phyloP scores from a whole-genome alignment of 2,888 invertebrate species.

The Drosophila aldrichi region DNA sequence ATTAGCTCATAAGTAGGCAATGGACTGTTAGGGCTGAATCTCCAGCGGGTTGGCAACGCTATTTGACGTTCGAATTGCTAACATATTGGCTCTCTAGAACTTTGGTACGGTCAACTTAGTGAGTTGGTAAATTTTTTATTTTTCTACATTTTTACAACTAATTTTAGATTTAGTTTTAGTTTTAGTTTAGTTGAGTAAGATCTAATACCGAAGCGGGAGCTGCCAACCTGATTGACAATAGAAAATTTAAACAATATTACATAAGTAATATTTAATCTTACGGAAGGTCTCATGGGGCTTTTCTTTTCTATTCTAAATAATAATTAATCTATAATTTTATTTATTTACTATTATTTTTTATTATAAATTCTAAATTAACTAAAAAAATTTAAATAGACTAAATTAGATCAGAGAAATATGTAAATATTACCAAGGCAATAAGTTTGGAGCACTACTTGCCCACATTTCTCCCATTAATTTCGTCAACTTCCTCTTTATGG shows the following conservation, averaged over 20 bases:
- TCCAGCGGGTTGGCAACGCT: slow-evolving; percentile 30
- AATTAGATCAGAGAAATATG: too few relatives aligned
- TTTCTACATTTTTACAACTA: neutral
- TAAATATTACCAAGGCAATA: too few relatives aligned
- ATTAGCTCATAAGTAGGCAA: slow-evolving; percentile 72
- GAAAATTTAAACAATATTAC: too few relatives aligned
- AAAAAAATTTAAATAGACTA: too few relatives aligned
- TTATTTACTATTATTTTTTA: too few relatives aligned
- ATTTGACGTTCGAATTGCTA: neutral
- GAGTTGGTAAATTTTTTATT: neutral
- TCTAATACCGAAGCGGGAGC: too few relatives aligned
- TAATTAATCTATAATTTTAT: too few relatives aligned
- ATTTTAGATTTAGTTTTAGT: neutral
- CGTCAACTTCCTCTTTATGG: neutral
- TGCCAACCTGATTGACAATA: neutral
- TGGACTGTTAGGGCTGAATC: neutral
- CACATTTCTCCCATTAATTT: too few relatives aligned
- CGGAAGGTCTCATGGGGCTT: too few relatives aligned
- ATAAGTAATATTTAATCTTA: too few relatives aligned
- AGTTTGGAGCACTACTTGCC: neutral
- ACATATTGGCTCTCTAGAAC: neutral
- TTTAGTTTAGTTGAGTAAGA: neutral
- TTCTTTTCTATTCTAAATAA: too few relatives aligned
- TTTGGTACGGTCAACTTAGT: neutral
- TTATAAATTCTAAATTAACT: too few relatives aligned